Evolutionary conservation across 2,888 invertebrate species (phyloP), one percentile per base, ranked within the genome.

Genomic region (Diplolepis rosae): DNA sequence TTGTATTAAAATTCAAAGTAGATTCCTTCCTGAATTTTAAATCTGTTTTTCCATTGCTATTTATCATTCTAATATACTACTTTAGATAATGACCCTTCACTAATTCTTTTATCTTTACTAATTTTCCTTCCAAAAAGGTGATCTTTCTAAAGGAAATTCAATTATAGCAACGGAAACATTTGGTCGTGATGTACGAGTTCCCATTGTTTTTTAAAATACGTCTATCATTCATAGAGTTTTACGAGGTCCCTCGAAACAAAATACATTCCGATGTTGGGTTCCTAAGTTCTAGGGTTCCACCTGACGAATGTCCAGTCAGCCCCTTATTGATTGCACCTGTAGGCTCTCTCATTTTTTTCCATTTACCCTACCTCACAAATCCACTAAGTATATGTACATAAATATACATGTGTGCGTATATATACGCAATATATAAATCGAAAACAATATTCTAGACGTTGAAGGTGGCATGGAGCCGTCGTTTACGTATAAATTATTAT

Each of bases 401-500:
- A 32, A 27, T n/a, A 24, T 45, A 24, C 32, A 15, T 27, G 7
- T 1, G 5, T 48, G 13, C 24, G n/a, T 67, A 22, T 67, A 42
- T 66, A 32, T 11, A 3, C 52, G 50, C 30, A 22, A 68, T 42
- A 35, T 24, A 24, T 52, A 66, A 50, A 66, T 24, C 24, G 48
- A 72, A 70, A 72, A 73, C 70, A 77, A 79, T 69, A 61, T 61
- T 50, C 50, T 18, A 56, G 35, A 35, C 18, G 35, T 13, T 22
- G 35, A 22, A 22, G 56, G 32, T 13, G 61, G 39, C 13, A 3
- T 35, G 24, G n/a, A 61, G 65, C 18, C 42, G 52, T 35, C 48
- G 22, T 68, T 42, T 68, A 65, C 70, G 66, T 80, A 80, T 83
- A 80, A 81, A 82, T 80, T 82, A 78, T 77, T 77, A 74, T 78